These are phyloP conservation scores for Tethya wilhelma DNA, from an alignment of 37 sponge, comb jelly and placozoan species.

Conservation along the genomic window DNA sequence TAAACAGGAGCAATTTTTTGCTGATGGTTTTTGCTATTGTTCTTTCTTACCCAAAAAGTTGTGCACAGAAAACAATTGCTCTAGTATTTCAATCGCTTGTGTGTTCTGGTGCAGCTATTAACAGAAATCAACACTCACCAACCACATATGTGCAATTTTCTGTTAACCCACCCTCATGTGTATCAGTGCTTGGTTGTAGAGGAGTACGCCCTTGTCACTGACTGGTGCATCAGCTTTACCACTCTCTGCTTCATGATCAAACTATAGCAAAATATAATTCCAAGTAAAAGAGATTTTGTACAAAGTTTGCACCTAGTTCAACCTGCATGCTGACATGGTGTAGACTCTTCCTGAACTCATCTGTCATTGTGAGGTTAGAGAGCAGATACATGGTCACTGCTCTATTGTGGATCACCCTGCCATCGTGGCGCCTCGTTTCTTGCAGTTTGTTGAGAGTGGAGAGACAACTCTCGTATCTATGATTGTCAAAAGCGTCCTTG, in stretches of 20 bases:
- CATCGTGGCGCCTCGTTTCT: conserved; percentile 72
- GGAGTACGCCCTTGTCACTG: conserved; percentile 81
- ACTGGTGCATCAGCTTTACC: conserved; percentile 57
- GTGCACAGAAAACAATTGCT: conserved; percentile 38
- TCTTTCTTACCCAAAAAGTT: conserved; percentile 36
- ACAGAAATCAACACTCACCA: no score
- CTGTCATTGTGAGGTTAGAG: conserved; percentile 88
- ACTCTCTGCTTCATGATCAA: conserved; percentile 59
- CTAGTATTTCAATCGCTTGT: conserved; percentile 55
- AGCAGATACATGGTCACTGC: conserved; percentile 84
- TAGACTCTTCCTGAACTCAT: conserved; percentile 79
- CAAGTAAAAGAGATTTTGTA: background rate
- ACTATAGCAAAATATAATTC: conserved; percentile 17
- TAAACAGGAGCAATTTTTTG: background rate
- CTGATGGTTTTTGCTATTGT: background rate
- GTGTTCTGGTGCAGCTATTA: conserved; percentile 57
- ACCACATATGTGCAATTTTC: background rate
- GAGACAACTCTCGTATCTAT: conserved; percentile 82
- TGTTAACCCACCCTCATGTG: conserved; percentile 58
- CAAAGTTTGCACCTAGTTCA: background rate
- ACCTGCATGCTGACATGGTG: conserved; percentile 72
- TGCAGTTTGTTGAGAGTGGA: conserved; percentile 73
- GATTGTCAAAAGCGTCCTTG: conserved; percentile 69
- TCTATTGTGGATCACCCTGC: conserved; percentile 79
- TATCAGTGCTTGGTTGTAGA: conserved; percentile 94